These are phyloP conservation scores for Drosophila bipectinata DNA, from an alignment of 1,140 invertebrate species.

Conservation along the genomic window DNA sequence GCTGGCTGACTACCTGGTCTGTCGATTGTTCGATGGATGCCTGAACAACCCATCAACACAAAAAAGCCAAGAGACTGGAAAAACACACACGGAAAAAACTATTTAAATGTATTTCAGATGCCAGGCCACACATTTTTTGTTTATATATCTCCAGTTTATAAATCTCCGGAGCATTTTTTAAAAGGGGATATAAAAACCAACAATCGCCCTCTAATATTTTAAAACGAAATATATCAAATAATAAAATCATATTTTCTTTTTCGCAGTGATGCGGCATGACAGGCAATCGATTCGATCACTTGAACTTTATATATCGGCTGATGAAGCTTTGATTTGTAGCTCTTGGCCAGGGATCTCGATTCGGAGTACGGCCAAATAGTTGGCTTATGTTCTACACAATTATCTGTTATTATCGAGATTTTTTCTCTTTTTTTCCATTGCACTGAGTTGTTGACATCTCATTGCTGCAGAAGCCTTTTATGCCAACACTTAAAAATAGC, in stretches of 20 bases:
- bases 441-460: conserved; percentile 71
- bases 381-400: conserved; percentile 83
- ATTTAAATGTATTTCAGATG: not conserved
- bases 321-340: conserved; percentile 78
- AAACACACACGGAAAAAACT: conserved; percentile 24
- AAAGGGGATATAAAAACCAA: not conserved
- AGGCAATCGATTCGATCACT: conserved; percentile 63
- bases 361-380: conserved; percentile 63
- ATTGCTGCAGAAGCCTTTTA: conserved; percentile 67
- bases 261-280: conserved; percentile 8
- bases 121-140: not conserved
- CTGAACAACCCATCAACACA: conserved; percentile 20
- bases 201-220: not conserved
- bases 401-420: conserved; percentile 81
- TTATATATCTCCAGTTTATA: too few relatives aligned
- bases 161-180: not conserved
- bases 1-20: conserved; percentile 13
- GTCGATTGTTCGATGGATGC: conserved; percentile 25
- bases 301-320: conserved; percentile 76
- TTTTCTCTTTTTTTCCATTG: conserved; percentile 34
- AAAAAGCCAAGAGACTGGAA: conserved; percentile 12
- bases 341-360: conserved; percentile 30
- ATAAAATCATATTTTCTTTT: not conserved
- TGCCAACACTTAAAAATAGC: conserved; percentile 77
- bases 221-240: too few relatives aligned